Conservation (phyloP, 2,797 vertebrate genomes). For the Carduelis carduelis region DNA sequence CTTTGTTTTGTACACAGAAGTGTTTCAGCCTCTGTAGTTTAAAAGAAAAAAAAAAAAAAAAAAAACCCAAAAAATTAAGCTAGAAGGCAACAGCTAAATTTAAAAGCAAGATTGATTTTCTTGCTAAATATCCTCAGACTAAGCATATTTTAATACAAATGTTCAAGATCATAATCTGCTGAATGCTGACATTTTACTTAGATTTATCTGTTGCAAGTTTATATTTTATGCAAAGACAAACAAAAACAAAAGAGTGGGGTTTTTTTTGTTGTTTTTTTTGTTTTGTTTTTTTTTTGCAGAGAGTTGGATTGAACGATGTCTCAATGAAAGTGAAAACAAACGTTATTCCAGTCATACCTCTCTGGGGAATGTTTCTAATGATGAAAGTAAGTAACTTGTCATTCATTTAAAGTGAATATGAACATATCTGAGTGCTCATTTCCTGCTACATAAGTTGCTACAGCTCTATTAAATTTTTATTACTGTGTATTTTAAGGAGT, state of each 20-base stretch:
- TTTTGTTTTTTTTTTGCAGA: conserved; percentile 77
- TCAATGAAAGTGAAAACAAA: conserved; percentile 98
- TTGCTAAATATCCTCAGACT: background rate
- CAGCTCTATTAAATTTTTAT: background rate
- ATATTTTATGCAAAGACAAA: background rate
- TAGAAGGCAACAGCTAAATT: background rate
- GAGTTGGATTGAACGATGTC: conserved; percentile 99
- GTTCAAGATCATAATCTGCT: background rate
- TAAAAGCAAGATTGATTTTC: background rate
- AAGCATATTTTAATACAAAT: background rate
- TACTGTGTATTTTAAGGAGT: background rate
- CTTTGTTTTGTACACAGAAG: background rate
- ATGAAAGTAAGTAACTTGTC: conserved; percentile 90
- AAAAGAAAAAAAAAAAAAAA: background rate
- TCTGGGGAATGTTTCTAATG: conserved; percentile 95
- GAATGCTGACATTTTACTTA: background rate
- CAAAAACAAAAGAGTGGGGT: background rate
- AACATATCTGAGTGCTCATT: background rate
- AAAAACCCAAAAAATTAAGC: background rate
- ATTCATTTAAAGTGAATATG: background rate
- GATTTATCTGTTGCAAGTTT: background rate
- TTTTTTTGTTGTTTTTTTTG: too few relatives aligned
- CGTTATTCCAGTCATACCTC: conserved; percentile 95
- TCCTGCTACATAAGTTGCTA: background rate
- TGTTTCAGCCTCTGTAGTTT: background rate